Percentiles rank a stretch among this genome's conserved stretches.
phyloP scores from a whole-genome alignment of 2,797 vertebrate genomes.

The Anisognathus igniventris region DNA sequence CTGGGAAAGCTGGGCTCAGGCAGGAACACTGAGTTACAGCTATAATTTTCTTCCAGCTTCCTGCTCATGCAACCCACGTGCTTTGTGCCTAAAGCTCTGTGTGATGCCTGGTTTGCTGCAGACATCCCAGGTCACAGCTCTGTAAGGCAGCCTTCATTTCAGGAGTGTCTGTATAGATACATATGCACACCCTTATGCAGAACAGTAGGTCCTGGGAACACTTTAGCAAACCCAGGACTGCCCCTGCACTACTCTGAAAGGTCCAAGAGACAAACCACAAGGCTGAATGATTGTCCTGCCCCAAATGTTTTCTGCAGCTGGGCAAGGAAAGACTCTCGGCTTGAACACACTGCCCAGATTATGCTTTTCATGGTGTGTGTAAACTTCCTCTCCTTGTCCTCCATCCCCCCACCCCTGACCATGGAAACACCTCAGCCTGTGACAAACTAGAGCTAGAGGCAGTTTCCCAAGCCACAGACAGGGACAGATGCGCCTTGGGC shows the following conservation, averaged over 20 bases:
- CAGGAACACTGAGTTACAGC: neutral
- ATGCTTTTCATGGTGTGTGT: neutral
- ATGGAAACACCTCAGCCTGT: neutral
- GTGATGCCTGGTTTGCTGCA: neutral
- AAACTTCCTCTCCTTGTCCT: neutral
- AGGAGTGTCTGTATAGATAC: accelerated
- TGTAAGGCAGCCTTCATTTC: neutral
- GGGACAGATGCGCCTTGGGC: accelerated
- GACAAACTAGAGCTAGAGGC: neutral
- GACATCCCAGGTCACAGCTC: neutral
- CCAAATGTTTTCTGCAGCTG: neutral
- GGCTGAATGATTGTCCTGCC: neutral
- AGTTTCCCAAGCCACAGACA: accelerated
- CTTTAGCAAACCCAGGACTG: neutral
- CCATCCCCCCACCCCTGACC: neutral
- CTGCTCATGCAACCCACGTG: accelerated
- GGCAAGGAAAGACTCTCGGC: neutral
- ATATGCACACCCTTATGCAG: accelerated
- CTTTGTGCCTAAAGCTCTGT: neutral
- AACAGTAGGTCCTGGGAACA: neutral
- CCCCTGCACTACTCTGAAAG: neutral
- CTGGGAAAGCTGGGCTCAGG: neutral
- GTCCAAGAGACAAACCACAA: neutral
- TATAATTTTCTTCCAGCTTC: neutral
- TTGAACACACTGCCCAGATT: neutral